Evolutionary conservation across 2,888 invertebrate species (phyloP), one percentile per base, ranked within the genome.

Genomic region (Lapara coniferarum): DNA sequence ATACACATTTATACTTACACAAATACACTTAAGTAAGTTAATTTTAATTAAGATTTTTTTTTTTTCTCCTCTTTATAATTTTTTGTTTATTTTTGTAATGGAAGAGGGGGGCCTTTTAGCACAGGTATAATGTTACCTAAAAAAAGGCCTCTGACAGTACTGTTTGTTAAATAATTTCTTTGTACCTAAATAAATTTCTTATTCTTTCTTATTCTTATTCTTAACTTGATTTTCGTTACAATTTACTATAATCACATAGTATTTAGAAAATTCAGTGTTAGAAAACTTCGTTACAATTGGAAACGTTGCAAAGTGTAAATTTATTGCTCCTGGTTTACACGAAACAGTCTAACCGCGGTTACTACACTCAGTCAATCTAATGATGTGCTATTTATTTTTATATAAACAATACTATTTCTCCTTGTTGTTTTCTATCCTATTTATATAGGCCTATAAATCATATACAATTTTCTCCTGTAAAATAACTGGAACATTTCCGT

Each of bases 311-410:
- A 55, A 19, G 10, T 46, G 59, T 44, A 59, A 37, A 13, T 63
- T 63, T 63, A 63, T 63, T 63, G 19, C 46, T n/a, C 19, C 13
- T 63, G 63, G 49, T 63, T 46, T 49, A 63, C 46, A 49, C 63
- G 63, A 63, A 63, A 63, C 49, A 59, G 49, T 63, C 46, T 16
- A 16, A 59, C 59, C 16, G 16, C 59, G 59, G 59, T 63, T 49
- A 63, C 49, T 49, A 49, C 63, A 63, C 19, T 63, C 49, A 59
- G 16, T 63, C 63, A 63, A 49, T 16, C 13, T 63, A 49, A 59
- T 59, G 12, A 16, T 10, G 63, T 63, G 46, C 12, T 19, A 63
- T 63, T 63, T 63, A 49, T 63, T 49, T 63, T 63, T 63, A 5
- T 59, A 59, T 13, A 49, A 49, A 63, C 19, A 49, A 10, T 49